Conservation (phyloP, 2,113 vertebrate species). For the Eulemur rufifrons region DNA sequence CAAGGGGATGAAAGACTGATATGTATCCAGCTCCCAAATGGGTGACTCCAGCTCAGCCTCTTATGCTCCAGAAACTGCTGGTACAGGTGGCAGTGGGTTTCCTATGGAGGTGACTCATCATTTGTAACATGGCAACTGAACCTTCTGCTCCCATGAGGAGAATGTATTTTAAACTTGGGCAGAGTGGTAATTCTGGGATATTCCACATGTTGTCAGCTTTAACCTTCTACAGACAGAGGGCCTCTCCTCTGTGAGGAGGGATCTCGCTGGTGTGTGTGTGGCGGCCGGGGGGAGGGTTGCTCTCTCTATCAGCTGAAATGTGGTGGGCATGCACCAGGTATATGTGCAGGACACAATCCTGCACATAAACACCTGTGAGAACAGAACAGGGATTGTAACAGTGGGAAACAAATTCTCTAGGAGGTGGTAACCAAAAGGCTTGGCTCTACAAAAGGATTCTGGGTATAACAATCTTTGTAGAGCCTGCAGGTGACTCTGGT, state of each 20-base stretch:
- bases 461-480: background rate
- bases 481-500: background rate
- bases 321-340: background rate
- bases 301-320: background rate
- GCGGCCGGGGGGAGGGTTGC: no score
- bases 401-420: background rate
- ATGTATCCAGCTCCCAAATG: background rate
- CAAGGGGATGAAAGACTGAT: background rate
- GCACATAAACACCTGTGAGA: background rate
- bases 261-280: no score
- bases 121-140: background rate
- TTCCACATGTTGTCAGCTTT: background rate
- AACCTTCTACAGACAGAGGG: background rate
- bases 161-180: slow-evolving; percentile 7
- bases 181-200: background rate
- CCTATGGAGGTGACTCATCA: background rate
- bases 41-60: background rate
- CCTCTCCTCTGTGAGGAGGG: background rate
- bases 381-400: background rate
- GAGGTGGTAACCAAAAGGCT: background rate
- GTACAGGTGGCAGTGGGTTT: background rate
- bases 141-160: background rate
- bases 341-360: background rate
- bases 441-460: background rate
- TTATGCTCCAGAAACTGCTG: background rate